Evolutionary conservation across 2,113 vertebrate genomes (phyloP).

Genomic region (Ellobius talpinus): DNA sequence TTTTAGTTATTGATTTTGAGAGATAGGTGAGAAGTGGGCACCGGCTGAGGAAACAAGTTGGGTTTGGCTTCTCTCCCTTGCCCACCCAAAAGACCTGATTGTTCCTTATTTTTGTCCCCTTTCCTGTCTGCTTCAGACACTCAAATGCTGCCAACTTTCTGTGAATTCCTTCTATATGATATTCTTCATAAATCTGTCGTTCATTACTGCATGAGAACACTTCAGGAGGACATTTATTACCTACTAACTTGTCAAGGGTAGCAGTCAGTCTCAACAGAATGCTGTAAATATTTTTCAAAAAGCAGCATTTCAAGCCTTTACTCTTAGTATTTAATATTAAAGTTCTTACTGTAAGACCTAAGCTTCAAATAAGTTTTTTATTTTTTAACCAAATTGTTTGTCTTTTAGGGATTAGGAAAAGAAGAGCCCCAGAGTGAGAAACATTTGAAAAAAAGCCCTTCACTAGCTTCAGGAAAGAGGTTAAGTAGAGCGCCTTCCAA

Average conservation of each 20-base stretch:
- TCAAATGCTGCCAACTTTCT: not conserved
- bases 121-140: conserved; percentile 7
- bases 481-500: conserved; percentile 84
- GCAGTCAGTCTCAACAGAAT: not conserved
- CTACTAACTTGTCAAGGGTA: not conserved
- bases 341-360: conserved; percentile 44
- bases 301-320: not conserved
- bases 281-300: conserved; percentile 46
- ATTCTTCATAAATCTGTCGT: not conserved
- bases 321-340: conserved; percentile 41
- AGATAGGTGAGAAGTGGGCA: conserved; percentile 34
- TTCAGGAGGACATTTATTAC: not conserved
- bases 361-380: not conserved
- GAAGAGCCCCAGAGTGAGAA: conserved; percentile 87
- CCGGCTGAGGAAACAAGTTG: not conserved
- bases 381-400: conserved; percentile 35
- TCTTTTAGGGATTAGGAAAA: conserved; percentile 73
- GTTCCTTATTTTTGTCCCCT: not conserved
- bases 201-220: conserved; percentile 26
- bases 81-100: not conserved
- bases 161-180: conserved; percentile 44
- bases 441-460: conserved; percentile 83
- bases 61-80: not conserved
- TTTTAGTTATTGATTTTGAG: conserved; percentile 63
- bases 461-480: conserved; percentile 84